A percentile compares a stretch with the other conserved stretches of the same genome.
These are phyloP conservation scores for Acrocyrtus sp. DNA, from an alignment of 2,888 invertebrate genomes.

Conservation along the genomic window DNA sequence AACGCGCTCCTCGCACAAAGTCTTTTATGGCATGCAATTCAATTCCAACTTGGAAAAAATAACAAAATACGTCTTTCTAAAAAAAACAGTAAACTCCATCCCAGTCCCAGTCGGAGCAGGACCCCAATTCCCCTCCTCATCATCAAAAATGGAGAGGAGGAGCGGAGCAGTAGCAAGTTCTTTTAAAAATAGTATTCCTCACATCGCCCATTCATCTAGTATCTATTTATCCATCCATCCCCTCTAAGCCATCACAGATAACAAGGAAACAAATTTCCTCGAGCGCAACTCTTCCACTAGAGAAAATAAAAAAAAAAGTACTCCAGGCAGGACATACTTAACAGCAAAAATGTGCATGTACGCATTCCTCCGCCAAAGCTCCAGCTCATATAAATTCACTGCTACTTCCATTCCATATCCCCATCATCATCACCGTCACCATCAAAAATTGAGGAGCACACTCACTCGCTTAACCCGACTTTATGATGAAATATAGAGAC, in stretches of 20 bases:
- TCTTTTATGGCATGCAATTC: no score
- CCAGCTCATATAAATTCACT: background rate
- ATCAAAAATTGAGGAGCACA: background rate
- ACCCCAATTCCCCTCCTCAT: background rate
- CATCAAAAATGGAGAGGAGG: background rate
- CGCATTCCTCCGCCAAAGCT: background rate
- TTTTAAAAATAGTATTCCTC: background rate
- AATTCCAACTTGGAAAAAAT: no score
- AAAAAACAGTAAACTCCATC: no score
- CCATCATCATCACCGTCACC: background rate
- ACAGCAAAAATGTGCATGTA: background rate
- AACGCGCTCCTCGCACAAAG: no score
- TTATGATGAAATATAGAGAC: background rate
- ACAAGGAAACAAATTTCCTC: conserved; percentile 7
- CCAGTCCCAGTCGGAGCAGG: no score
- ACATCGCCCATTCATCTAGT: background rate
- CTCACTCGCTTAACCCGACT: background rate
- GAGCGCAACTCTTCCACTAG: background rate
- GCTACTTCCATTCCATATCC: background rate
- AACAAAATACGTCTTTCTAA: no score
- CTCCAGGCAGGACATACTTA: no score
- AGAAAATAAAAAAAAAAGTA: no score
- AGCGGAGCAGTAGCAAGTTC: background rate
- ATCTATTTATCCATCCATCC: background rate
- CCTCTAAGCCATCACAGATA: background rate